phyloP scores from a whole-genome alignment of 2,113 vertebrate species.

The Cyanocitta stelleri region DNA sequence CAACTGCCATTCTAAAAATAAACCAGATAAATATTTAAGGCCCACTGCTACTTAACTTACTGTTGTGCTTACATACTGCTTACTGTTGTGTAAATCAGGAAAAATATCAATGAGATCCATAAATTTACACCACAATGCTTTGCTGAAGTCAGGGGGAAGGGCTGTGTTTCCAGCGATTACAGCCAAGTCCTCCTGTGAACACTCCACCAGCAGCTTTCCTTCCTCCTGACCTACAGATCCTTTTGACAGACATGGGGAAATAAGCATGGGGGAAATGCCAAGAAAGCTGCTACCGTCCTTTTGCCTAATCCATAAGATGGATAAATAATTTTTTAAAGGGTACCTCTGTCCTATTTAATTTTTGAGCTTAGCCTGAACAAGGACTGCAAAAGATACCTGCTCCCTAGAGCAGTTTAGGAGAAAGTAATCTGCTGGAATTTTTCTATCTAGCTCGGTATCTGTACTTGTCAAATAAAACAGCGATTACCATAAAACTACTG shows the following conservation, averaged over 20 bases:
- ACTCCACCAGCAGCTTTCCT: not conserved
- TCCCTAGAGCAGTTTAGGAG: not conserved
- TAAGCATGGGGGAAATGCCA: not conserved
- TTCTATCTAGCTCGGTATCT: not conserved
- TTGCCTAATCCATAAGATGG: not conserved
- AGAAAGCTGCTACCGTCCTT: not conserved
- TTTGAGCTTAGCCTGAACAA: not conserved
- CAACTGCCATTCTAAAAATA: conserved; percentile 28
- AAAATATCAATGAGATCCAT: not conserved
- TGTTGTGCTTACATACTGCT: not conserved
- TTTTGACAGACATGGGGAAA: not conserved
- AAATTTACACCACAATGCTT: not conserved
- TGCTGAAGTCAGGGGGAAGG: not conserved
- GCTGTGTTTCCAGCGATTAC: not conserved
- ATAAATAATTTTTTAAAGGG: not conserved
- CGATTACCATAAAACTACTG: not conserved
- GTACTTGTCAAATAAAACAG: not conserved
- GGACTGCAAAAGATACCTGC: not conserved
- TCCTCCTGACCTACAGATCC: not conserved
- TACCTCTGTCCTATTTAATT: not conserved
- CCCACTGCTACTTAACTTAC: not conserved
- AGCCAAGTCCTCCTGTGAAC: not conserved
- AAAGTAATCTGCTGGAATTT: not conserved
- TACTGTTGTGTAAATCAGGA: not conserved
- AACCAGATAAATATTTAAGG: conserved; percentile 33